Evolutionary conservation across 2,113 vertebrate genomes (phyloP), one percentile per base, ranked within the genome.

Genomic region (Larimichthys crocea): DNA sequence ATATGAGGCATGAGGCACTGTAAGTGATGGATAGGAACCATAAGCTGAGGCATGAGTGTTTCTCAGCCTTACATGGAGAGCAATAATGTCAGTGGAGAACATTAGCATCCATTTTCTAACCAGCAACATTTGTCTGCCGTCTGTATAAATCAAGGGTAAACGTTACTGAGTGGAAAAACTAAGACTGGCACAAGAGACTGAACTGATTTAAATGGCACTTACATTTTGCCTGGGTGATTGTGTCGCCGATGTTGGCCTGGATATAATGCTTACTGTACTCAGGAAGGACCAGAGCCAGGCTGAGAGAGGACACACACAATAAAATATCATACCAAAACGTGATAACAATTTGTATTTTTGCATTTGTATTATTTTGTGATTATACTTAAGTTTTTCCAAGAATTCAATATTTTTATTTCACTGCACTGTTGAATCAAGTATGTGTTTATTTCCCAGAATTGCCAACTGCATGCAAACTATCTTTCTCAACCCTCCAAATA

Each of bases 161-260:
- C 73, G 44, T 70, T 66, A 52, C 12, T 1, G 52, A 86, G 74
- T 62, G 71, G 66, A 65, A 76, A 77, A 79, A 61, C 24, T 20
- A 26, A 66, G 65, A 83, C 75, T 5, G 20, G 62, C 20, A 53
- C 50, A 70, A 11, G 75, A 20, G 52, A 60, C 1, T 26, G 17
- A 81, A 76, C 6, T 46, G 64, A 62, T 76, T 73, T 49, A 60
- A 26, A 15, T 3, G 50, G 22, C 46, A 92, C 94, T 93, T 92
- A 95, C 94, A 95, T 93, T 93, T 95, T 24, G 94, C 94, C 76
- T 95, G 94, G 50, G 94, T 95, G 81, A 94, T 95, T 7, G 93
- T 95, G 91, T 95, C 94, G 26, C 87, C 91, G 60, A 95, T 93
- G 0, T 72, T 90, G 42, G 94, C 90, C 15, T 71, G 73, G 80